Base-by-base conservation (phyloP, 2,797 vertebrate species). In the Phrynocephalus forsythii region DNA sequence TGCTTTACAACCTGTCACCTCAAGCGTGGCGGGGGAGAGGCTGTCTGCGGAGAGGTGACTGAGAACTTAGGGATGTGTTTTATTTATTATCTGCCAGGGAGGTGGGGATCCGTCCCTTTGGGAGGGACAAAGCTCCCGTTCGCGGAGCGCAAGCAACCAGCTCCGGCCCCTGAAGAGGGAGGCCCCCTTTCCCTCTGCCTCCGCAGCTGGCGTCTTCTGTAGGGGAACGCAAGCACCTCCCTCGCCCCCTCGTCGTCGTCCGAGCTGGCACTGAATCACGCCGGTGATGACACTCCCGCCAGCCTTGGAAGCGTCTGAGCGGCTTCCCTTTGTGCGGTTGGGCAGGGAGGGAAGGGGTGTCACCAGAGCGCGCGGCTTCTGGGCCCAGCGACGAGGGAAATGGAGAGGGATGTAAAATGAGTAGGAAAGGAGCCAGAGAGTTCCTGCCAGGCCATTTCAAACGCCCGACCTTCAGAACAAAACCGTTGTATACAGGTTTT, bases 261-360 rank as follows among this genome's bases (percentile, higher is more conserved):
- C 11, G 6, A 56, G 60, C 84, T 89, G 88, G 84, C 73, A 78
- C 38, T 38, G 84, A 89, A 63, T 86, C 79, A 86, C 86, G 73
- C 52, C 84, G 48, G 33, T 78, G 84, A 82, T 78, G 84, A 82
- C 84, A 86, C 60, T 18, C 56, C 84, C 66, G 77, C 84, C 72
- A 82, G 84, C 79, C 63, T 76, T 16, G 44, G 79, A 82, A 89
- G 72, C 5, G 79, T 85, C 66, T 82, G 79, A 82, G 66, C 73
- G 7, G 73, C 75, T 86, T 86, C 80, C 73, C 84, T 66, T 81
- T 89, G 52, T 71, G 28, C 11, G 33, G 44, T 33, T 13, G 73
- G 75, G 67, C 5, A 16, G 60, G 60, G 60, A 63, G 60, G 48
- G 85, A 84, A 82, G 26, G 79, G 75, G 84, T 73, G 67, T 52